Evolutionary conservation across 2,888 invertebrate species (phyloP), one percentile per base, ranked within the genome.

Genomic region (Protophormia terraenovae): DNA sequence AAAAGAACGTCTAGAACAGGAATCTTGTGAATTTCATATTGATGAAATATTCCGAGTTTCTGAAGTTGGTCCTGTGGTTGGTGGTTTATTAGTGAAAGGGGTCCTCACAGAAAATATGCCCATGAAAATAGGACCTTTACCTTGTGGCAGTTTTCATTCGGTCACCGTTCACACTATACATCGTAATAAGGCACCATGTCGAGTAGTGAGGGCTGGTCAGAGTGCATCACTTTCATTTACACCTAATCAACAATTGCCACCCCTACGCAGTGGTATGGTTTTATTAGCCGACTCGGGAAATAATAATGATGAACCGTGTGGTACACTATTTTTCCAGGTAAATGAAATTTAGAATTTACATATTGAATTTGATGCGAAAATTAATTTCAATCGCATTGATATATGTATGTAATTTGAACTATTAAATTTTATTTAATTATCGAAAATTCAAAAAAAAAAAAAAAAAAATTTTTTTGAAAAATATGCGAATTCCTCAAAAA

Each of bases 1-100:
- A 89, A 94, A 95, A 86, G 96, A 96, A 90, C 93, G 95, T 38
- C 91, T 96, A n/a, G 95, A 96, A 89, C 95, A 96, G 90, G 96
- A 96, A 88, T 93, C 95, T 0, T 95, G 96, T 87, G 96, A 96
- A 90, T 98, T 98, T 92, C 97, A 98, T 94, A 96, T 99, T 55
- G 99, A 99, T 91, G 98, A 98, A 93, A 97, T 97, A 12, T 97
- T 98, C 92, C 95, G 96, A 90, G 97, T 97, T 16, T 96, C 96
- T 0, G 97, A 96, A 87, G 94, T 96, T 0, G 97, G 97, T 0
- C 96, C 96, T 8, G 96, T 98, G 29, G 95, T 98, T 0, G 98
- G 97, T 0, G 98, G 98, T 0, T 93, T 98, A 8, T 92, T 98
- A 58, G 95, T 96, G 0, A 96, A 96, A 90, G 99, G 99, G 0